phyloP scores from a whole-genome alignment of 2,888 invertebrate genomes.

The Campopleginae sp. region DNA sequence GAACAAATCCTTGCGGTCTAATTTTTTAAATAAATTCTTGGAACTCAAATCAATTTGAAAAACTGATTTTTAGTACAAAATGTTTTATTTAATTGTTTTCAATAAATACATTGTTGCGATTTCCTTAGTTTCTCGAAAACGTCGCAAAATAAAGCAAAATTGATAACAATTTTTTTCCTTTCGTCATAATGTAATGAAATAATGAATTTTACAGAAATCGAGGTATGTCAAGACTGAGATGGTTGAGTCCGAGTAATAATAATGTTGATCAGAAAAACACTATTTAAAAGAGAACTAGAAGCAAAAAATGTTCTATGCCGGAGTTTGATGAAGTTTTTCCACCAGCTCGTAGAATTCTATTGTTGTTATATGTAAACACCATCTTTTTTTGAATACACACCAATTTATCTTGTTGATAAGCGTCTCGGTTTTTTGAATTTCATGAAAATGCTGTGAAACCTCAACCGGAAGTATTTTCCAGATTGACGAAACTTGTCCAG shows the following conservation, averaged over 20 bases:
- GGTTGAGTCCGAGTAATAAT: slow-evolving; percentile 6
- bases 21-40: too few species aligned
- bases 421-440: slow-evolving; percentile 4
- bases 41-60: too few species aligned
- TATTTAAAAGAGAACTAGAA: background rate
- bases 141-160: background rate
- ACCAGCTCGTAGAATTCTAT: slow-evolving; percentile 3
- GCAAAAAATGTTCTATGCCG: background rate
- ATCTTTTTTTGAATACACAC: background rate
- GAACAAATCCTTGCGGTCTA: too few species aligned
- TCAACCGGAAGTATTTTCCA: background rate
- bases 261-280: background rate
- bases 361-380: slow-evolving; percentile 3
- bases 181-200: slow-evolving; percentile 1
- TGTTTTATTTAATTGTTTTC: background rate
- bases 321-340: background rate
- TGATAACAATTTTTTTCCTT: background rate
- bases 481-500: background rate
- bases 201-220: slow-evolving; percentile 8
- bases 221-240: slow-evolving; percentile 1
- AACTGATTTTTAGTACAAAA: background rate
- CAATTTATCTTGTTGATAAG: background rate
- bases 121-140: background rate
- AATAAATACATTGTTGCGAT: background rate
- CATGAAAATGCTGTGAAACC: background rate